Evolutionary conservation across 2,888 invertebrate species (phyloP).

Genomic region (Stenchaetothrips biformis): DNA sequence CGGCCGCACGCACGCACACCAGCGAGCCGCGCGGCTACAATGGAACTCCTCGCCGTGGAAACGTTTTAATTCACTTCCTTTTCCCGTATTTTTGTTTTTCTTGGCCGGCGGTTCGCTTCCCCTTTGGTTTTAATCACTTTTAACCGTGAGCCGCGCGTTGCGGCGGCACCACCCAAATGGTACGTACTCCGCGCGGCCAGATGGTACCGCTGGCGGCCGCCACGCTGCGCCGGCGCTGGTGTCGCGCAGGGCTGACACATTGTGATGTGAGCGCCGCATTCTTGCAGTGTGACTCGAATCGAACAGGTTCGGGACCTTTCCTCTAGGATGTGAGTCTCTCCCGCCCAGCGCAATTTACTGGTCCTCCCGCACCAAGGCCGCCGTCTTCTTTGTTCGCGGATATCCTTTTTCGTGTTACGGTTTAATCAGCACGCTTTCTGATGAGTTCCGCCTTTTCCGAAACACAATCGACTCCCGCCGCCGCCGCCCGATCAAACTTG

Average conservation of each 20-base stretch:
- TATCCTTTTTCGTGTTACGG: too few relatives aligned
- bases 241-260: neutral
- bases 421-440: too few relatives aligned
- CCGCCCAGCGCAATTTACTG: too few relatives aligned
- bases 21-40: neutral
- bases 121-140: slow-evolving; percentile 15
- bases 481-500: neutral
- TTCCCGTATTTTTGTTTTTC: neutral
- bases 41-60: neutral
- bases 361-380: too few relatives aligned
- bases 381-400: too few relatives aligned
- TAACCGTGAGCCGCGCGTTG: neutral
- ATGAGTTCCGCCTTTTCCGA: neutral
- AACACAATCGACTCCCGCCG: neutral
- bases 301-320: too few relatives aligned
- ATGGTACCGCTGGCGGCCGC: too few relatives aligned
- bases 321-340: too few relatives aligned
- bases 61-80: neutral
- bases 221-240: neutral
- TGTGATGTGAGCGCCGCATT: neutral
- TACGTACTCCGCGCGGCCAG: too few relatives aligned
- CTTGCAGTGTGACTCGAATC: too few relatives aligned
- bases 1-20: neutral
- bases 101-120: neutral
- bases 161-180: neutral